These are phyloP conservation scores for Pardosa pseudoannulata DNA, from an alignment of 2,888 invertebrate species.

Conservation along the genomic window DNA sequence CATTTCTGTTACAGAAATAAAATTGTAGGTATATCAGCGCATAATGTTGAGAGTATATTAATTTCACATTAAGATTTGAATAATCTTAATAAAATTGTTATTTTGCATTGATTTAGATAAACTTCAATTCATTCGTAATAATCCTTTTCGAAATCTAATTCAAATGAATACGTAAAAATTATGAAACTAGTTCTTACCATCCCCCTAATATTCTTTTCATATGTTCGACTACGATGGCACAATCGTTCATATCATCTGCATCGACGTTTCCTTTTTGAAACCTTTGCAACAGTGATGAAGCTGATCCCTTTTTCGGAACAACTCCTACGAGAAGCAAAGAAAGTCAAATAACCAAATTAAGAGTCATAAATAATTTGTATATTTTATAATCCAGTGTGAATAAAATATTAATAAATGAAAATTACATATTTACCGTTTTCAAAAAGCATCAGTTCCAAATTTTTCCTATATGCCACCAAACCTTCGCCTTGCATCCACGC, in stretches of 20 bases:
- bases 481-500: conserved; percentile 58
- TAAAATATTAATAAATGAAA: no score
- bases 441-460: conserved; percentile 37
- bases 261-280: conserved; percentile 46
- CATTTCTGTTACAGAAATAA: no score
- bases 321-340: conserved; percentile 26
- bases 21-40: no score
- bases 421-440: conserved; percentile 52
- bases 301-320: conserved; percentile 17
- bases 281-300: conserved; percentile 37
- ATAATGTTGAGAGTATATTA: no score
- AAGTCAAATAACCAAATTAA: not conserved
- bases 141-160: no score
- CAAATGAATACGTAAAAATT: no score
- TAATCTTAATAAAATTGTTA: no score
- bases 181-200: conserved; percentile 51
- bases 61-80: no score
- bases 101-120: no score
- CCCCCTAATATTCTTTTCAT: conserved; percentile 40
- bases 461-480: conserved; percentile 28
- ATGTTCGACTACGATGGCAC: conserved; percentile 55
- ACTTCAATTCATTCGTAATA: no score
- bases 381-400: no score
- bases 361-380: no score
- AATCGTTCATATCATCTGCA: conserved; percentile 32